Percentiles rank a stretch among this genome's conserved stretches.
phyloP scores from a whole-genome alignment of 1,140 invertebrate genomes.

The Lordiphosa stackelbergi region DNA sequence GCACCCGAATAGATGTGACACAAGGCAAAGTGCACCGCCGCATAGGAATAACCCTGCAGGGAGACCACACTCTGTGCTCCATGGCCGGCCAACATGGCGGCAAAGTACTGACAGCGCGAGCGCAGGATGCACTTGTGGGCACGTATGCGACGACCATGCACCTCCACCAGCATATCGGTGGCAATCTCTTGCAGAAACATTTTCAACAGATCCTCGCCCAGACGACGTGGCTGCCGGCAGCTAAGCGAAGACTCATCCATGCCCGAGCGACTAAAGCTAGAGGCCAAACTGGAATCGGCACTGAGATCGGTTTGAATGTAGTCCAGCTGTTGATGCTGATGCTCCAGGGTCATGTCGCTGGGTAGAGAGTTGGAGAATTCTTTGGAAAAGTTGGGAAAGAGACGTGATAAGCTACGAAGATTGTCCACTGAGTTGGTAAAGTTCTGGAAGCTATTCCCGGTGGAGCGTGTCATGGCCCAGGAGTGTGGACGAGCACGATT shows the following conservation, averaged over 20 bases:
- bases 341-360: constrained; percentile 56
- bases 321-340: constrained; percentile 55
- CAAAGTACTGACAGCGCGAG: constrained; percentile 93
- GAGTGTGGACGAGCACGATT: constrained; percentile 80
- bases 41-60: constrained; percentile 89
- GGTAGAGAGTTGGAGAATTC: constrained; percentile 75
- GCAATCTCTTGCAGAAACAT: constrained; percentile 94
- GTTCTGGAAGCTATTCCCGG: constrained; percentile 73
- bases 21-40: constrained; percentile 90
- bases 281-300: constrained; percentile 72
- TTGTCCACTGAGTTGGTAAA: constrained; percentile 76
- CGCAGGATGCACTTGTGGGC: constrained; percentile 94
- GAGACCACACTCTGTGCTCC: constrained; percentile 90
- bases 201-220: constrained; percentile 90
- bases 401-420: constrained; percentile 69
- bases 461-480: constrained; percentile 80
- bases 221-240: constrained; percentile 78
- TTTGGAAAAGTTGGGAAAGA: constrained; percentile 78
- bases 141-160: constrained; percentile 86
- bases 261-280: constrained; percentile 73
- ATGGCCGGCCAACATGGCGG: constrained; percentile 90
- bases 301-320: constrained; percentile 73
- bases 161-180: constrained; percentile 89
- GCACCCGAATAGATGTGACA: constrained; percentile 95
- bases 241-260: constrained; percentile 77